Percentiles rank a stretch among this genome's conserved stretches.
These are phyloP conservation scores for Cinara cedri DNA, from an alignment of 2,888 invertebrate genomes.

Conservation along the genomic window DNA sequence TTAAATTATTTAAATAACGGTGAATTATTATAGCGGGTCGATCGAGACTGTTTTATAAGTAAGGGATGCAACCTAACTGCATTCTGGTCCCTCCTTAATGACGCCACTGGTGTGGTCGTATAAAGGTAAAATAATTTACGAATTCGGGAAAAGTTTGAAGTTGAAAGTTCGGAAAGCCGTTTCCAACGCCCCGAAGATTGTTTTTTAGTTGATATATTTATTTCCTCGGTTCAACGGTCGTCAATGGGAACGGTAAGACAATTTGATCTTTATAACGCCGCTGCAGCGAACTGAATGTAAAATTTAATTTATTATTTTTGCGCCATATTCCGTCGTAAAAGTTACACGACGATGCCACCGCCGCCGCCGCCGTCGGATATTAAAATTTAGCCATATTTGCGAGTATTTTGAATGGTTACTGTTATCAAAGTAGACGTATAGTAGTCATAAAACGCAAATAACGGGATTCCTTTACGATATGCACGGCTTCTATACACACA, in stretches of 20 bases:
- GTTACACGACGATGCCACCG: not conserved
- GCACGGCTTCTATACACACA: constrained; percentile 13
- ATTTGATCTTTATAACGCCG: constrained; percentile 44
- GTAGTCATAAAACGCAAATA: constrained; percentile 48
- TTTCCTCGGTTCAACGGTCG: not conserved
- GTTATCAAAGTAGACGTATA: constrained; percentile 52
- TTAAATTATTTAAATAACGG: no score
- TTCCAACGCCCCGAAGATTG: no score
- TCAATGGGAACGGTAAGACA: constrained; percentile 27
- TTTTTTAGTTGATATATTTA: no score
- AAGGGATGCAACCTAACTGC: no score
- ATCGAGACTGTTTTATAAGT: no score
- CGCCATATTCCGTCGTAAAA: constrained; percentile 40
- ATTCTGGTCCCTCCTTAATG: no score
- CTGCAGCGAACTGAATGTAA: constrained; percentile 18
- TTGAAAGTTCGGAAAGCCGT: no score
- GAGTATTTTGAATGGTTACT: constrained; percentile 51
- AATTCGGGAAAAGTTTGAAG: no score
- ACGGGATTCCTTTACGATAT: constrained; percentile 52
- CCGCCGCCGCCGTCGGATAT: constrained; percentile 36
- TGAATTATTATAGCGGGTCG: no score
- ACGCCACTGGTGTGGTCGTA: no score
- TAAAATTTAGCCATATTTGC: constrained; percentile 53
- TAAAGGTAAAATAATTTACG: no score
- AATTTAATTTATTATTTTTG: constrained; percentile 51